Evolutionary conservation across 2,113 vertebrate species (phyloP).

Genomic region (Pluvialis apricaria): DNA sequence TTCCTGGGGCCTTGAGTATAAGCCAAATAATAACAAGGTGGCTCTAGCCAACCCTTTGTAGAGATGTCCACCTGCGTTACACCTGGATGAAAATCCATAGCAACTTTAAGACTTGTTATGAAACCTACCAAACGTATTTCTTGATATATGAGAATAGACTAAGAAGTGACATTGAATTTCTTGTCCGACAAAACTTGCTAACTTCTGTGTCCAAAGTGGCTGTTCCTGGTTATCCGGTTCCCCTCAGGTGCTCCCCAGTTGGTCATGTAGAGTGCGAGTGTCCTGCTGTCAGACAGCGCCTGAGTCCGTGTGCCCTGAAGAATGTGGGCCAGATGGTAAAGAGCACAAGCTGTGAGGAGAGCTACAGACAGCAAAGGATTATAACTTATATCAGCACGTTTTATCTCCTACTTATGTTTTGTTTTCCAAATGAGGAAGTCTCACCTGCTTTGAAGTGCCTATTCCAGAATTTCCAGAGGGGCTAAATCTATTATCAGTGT

Average conservation of each 20-base stretch:
- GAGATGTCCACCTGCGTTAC: not conserved
- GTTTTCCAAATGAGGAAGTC: slow-evolving; percentile 41
- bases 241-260: not conserved
- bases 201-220: not conserved
- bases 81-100: not conserved
- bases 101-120: not conserved
- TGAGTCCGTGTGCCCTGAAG: not conserved
- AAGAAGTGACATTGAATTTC: not conserved
- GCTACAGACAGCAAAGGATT: slow-evolving; percentile 13
- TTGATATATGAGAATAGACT: not conserved
- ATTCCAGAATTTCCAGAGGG: slow-evolving; percentile 46
- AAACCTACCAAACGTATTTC: not conserved
- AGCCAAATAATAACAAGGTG: not conserved
- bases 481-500: slow-evolving; percentile 38
- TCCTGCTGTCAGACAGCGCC: not conserved
- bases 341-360: slow-evolving; percentile 18
- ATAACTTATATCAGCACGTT: slow-evolving; percentile 41
- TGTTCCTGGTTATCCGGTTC: not conserved
- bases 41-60: not conserved
- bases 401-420: slow-evolving; percentile 35
- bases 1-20: not conserved
- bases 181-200: not conserved
- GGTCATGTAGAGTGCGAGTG: rapidly evolving
- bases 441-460: slow-evolving; percentile 58
- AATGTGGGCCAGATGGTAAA: slow-evolving; percentile 43